Conservation (phyloP, 1,140 invertebrate species). For the Scaptomyza pallida region DNA sequence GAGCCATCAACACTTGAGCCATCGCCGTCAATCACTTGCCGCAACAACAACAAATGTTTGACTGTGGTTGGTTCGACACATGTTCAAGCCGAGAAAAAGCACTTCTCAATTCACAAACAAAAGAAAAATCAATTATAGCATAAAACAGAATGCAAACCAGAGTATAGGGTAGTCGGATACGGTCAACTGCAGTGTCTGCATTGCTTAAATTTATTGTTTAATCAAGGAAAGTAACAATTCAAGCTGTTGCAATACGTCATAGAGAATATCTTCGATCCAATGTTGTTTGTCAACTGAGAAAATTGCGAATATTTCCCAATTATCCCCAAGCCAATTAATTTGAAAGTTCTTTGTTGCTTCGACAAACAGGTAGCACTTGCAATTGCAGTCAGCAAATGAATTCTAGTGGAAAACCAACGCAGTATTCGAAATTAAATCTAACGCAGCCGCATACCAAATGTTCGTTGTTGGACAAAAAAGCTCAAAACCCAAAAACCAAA, state of each 20-base stretch:
- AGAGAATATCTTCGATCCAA: no score
- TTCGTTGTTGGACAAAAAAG: constrained; percentile 14
- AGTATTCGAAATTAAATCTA: constrained; percentile 46
- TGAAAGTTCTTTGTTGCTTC: background rate
- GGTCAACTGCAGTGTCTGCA: no score
- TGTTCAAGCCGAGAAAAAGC: constrained; percentile 11
- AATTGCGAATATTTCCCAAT: constrained; percentile 11
- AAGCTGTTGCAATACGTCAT: no score
- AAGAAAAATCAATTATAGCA: background rate
- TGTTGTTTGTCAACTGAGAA: background rate
- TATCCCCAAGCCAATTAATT: background rate
- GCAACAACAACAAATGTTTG: constrained; percentile 1
- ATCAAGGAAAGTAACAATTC: no score
- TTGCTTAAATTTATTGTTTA: no score
- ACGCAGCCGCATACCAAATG: constrained; percentile 27
- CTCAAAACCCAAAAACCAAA: constrained; percentile 12
- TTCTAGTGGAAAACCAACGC: constrained; percentile 42
- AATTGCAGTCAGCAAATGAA: constrained; percentile 6
- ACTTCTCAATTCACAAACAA: constrained; percentile 19
- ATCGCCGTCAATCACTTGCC: constrained; percentile 35
- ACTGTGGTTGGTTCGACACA: no score
- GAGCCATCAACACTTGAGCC: constrained; percentile 24
- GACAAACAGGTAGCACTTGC: background rate
- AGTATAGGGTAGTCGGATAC: no score
- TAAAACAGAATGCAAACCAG: no score